Conservation (phyloP, 2,888 invertebrate genomes). For the Eueremaeus valkanovi region DNA sequence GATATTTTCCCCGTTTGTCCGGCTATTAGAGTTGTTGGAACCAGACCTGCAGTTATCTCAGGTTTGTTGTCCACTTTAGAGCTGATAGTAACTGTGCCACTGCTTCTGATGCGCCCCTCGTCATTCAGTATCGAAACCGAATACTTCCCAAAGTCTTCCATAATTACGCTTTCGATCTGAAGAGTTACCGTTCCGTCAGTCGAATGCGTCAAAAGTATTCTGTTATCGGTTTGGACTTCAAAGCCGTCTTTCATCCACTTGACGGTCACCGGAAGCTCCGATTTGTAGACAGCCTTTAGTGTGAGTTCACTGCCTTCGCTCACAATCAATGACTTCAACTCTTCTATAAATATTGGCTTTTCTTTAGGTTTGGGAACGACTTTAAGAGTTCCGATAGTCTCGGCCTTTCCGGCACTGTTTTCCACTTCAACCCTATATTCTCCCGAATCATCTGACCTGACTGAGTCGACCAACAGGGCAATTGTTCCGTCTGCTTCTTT, state of each 20-base stretch:
- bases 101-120: constrained; percentile 46
- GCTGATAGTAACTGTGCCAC: constrained; percentile 41
- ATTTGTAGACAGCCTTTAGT: constrained; percentile 74
- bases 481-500: constrained; percentile 64
- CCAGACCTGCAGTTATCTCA: constrained; percentile 57
- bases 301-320: constrained; percentile 65
- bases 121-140: constrained; percentile 72
- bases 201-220: constrained; percentile 52
- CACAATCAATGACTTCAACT: constrained; percentile 26
- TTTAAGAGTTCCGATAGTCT: constrained; percentile 43
- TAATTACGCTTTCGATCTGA: constrained; percentile 68
- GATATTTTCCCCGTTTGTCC: constrained; percentile 72
- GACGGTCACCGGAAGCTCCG: constrained; percentile 33
- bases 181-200: constrained; percentile 77
- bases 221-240: constrained; percentile 45
- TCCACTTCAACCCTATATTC: constrained; percentile 51
- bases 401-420: constrained; percentile 51
- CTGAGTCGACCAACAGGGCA: constrained; percentile 60
- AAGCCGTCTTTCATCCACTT: constrained; percentile 48
- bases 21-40: constrained; percentile 60
- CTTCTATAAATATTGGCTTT: constrained; percentile 43
- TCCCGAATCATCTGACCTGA: constrained; percentile 50
- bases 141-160: constrained; percentile 83
- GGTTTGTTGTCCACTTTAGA: constrained; percentile 55
- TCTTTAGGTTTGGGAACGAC: constrained; percentile 18